A percentile compares a stretch with the other conserved stretches of the same genome.
phyloP scores from a whole-genome alignment of 1,140 invertebrate species.

The Drosophila carrolli region DNA sequence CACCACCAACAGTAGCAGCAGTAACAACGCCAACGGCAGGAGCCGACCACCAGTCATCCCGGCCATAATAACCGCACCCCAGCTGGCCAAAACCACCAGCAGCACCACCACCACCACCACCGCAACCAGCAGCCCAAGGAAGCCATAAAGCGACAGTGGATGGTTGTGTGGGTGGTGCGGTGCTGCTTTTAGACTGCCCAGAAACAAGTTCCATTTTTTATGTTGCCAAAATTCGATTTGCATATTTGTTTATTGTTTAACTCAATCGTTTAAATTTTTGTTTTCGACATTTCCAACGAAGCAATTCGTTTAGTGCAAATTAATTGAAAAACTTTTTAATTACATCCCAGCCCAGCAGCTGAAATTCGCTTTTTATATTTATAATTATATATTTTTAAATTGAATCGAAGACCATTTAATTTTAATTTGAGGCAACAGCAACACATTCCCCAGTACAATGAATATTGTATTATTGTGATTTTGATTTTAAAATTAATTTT shows the following conservation, averaged over 20 bases:
- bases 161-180: constrained; percentile 1
- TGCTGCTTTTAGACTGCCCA: constrained; percentile 9
- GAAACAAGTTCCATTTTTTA: constrained; percentile 22
- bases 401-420: background rate
- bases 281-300: constrained; percentile 3
- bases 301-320: background rate
- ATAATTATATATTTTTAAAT: constrained; percentile 23
- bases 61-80: constrained; percentile 25
- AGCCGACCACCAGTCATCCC: constrained; percentile 18
- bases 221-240: constrained; percentile 31
- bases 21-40: constrained; percentile 20
- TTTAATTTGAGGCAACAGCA: background rate
- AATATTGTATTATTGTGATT: constrained; percentile 35
- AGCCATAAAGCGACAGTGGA: constrained; percentile 35
- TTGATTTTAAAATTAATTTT: constrained; percentile 30
- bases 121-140: constrained; percentile 21
- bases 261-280: constrained; percentile 9
- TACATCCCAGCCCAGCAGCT: background rate
- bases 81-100: constrained; percentile 12
- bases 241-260: constrained; percentile 36
- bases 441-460: constrained; percentile 14
- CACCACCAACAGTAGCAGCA: constrained; percentile 18
- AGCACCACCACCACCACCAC: constrained; percentile 13
- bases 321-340: constrained; percentile 23
- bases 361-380: constrained; percentile 5